Evolutionary conservation across 2,888 invertebrate species (phyloP).

Genomic region (Gisinianus flammeolus): DNA sequence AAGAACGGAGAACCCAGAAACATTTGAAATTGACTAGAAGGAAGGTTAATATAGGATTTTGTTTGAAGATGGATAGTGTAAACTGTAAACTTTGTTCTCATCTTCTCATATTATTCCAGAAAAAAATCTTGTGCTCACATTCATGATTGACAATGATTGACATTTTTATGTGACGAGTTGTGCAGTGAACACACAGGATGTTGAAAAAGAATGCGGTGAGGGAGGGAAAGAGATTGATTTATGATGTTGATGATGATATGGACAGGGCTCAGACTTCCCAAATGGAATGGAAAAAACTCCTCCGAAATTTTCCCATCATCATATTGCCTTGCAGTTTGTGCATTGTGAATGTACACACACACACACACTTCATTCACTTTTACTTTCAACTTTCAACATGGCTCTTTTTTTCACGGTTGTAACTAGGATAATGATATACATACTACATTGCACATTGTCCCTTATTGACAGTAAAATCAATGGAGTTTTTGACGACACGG

Average conservation of each 20-base stretch:
- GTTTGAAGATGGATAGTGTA: not conserved
- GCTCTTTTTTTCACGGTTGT: too few species aligned
- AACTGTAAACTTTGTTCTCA: not conserved
- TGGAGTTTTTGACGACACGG: slow-evolving; percentile 25
- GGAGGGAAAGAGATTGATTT: slow-evolving; percentile 31
- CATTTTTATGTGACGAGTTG: slow-evolving; percentile 36
- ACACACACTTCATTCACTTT: too few species aligned
- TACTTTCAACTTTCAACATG: too few species aligned
- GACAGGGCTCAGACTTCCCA: slow-evolving; percentile 20
- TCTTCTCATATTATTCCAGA: not conserved
- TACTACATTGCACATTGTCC: too few species aligned
- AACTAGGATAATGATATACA: not conserved
- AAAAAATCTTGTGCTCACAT: not conserved
- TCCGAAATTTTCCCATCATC: too few species aligned
- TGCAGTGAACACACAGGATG: not conserved
- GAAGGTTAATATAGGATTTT: not conserved
- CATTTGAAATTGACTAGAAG: too few species aligned
- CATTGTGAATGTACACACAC: too few species aligned
- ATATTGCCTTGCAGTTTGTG: too few species aligned
- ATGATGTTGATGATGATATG: slow-evolving; percentile 34
- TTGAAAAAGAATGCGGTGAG: slow-evolving; percentile 8
- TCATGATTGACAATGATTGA: slow-evolving; percentile 36
- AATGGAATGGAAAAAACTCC: too few species aligned
- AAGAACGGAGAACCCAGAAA: too few species aligned
- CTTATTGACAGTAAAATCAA: slow-evolving; percentile 18